Percentiles rank a stretch among this genome's conserved stretches.
Evolutionary conservation across 2,797 vertebrate species (phyloP).

Genomic region (Falco novaeseelandiae): DNA sequence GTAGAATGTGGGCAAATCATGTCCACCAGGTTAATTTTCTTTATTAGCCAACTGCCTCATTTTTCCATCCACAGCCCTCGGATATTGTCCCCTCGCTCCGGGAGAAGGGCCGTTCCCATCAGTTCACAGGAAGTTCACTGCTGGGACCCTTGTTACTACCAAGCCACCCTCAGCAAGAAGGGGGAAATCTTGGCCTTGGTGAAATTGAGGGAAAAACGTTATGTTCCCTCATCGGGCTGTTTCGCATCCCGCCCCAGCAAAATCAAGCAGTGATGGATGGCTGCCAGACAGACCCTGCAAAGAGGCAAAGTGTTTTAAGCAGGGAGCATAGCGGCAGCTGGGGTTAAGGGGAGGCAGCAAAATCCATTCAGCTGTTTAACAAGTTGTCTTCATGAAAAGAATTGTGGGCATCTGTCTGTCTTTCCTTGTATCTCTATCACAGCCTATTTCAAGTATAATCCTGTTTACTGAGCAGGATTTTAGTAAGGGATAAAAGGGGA

Average conservation of each 20-base stretch:
- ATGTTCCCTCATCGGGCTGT: not conserved
- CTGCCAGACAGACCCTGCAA: not conserved
- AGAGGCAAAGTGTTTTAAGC: not conserved
- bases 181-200: not conserved
- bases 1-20: slow-evolving; percentile 39
- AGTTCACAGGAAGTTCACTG: slow-evolving; percentile 37
- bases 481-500: not conserved
- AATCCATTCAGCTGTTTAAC: slow-evolving; percentile 5
- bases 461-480: slow-evolving; percentile 4
- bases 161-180: not conserved
- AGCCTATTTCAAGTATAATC: not conserved
- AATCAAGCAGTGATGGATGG: not conserved
- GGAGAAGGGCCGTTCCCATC: slow-evolving; percentile 1
- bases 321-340: not conserved
- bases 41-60: slow-evolving; percentile 19
- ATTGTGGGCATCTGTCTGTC: not conserved
- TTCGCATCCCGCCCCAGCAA: not conserved
- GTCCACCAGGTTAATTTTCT: slow-evolving; percentile 51
- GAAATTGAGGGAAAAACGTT: not conserved
- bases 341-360: not conserved
- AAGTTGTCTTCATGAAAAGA: not conserved
- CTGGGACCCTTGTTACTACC: not conserved
- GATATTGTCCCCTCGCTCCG: not conserved
- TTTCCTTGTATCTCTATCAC: not conserved
- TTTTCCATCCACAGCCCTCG: not conserved